Conservation (phyloP, 2,113 vertebrate species). For the Andinoacara biseriatus region DNA sequence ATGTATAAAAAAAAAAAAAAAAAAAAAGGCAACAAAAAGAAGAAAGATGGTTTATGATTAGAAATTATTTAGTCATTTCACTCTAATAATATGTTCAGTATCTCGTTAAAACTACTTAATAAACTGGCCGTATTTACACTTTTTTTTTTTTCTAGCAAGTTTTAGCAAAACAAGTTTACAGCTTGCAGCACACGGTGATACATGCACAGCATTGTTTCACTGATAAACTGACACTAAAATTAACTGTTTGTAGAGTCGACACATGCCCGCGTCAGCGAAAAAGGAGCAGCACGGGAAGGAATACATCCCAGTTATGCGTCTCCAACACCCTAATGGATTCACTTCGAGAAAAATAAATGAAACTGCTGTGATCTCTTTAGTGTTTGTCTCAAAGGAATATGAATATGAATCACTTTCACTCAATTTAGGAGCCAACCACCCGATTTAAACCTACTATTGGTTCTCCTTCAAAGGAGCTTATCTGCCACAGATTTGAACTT, state of each 20-base stretch:
- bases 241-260: not conserved
- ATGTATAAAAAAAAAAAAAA: too few species aligned
- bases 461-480: slow-evolving; percentile 17
- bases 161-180: not conserved
- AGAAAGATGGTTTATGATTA: not conserved
- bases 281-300: not conserved
- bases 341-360: not conserved
- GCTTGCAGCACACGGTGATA: not conserved
- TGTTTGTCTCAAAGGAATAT: slow-evolving; percentile 8
- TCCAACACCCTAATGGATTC: not conserved
- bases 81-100: not conserved
- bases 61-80: not conserved
- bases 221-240: slow-evolving; percentile 21
- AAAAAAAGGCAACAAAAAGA: rapidly evolving
- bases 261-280: slow-evolving; percentile 24
- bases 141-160: not conserved
- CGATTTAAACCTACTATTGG: slow-evolving; percentile 10
- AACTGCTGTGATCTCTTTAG: slow-evolving; percentile 35
- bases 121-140: not conserved
- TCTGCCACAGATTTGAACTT: slow-evolving; percentile 20
- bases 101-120: not conserved
- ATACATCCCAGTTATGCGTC: not conserved
- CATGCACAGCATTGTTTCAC: not conserved
- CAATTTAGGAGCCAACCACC: not conserved
- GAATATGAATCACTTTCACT: slow-evolving; percentile 10